Percentiles rank a stretch among this genome's conserved stretches.
Evolutionary conservation across 2,797 vertebrate species (phyloP).

Genomic region (Xyrichtys novacula): DNA sequence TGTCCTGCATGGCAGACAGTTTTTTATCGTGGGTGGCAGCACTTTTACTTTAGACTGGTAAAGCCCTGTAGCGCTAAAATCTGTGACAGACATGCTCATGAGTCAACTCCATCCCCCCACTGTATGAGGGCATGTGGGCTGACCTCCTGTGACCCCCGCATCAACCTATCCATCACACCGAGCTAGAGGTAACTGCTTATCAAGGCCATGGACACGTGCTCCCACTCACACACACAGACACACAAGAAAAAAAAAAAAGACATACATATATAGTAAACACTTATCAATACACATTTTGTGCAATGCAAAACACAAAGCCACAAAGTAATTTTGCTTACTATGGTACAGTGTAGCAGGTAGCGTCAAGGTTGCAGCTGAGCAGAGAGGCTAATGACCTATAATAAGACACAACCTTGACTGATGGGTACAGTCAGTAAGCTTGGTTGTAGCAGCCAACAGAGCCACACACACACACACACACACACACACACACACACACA

Average conservation of each 20-base stretch:
- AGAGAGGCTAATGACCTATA: conserved; percentile 79
- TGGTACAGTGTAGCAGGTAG: conserved; percentile 59
- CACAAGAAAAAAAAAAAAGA: conserved; percentile 23
- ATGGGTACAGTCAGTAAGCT: conserved; percentile 72
- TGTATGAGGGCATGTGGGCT: conserved; percentile 34
- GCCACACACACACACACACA: conserved; percentile 3
- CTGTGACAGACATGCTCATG: conserved; percentile 54
- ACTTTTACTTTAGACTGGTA: conserved; percentile 62
- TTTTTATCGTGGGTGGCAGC: conserved; percentile 60
- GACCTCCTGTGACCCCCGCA: conserved; percentile 61
- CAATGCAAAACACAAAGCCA: conserved; percentile 29
- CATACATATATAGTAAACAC: conserved; percentile 25
- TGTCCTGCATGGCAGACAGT: conserved; percentile 53
- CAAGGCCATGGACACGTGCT: conserved; percentile 37
- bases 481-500: not conserved
- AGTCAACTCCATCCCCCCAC: conserved; percentile 10
- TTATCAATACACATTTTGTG: conserved; percentile 33
- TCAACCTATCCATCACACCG: conserved; percentile 61
- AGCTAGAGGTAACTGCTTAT: conserved; percentile 51
- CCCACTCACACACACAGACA: conserved; percentile 18
- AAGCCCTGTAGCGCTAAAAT: conserved; percentile 46
- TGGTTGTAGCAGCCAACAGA: conserved; percentile 58
- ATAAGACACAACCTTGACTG: conserved; percentile 81
- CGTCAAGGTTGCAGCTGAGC: conserved; percentile 75
- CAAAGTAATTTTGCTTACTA: conserved; percentile 53